A percentile compares a stretch with the other conserved stretches of the same genome.
Conservation (phyloP, 2,113 vertebrate genomes). For the Eptesicus fuscus region DNA sequence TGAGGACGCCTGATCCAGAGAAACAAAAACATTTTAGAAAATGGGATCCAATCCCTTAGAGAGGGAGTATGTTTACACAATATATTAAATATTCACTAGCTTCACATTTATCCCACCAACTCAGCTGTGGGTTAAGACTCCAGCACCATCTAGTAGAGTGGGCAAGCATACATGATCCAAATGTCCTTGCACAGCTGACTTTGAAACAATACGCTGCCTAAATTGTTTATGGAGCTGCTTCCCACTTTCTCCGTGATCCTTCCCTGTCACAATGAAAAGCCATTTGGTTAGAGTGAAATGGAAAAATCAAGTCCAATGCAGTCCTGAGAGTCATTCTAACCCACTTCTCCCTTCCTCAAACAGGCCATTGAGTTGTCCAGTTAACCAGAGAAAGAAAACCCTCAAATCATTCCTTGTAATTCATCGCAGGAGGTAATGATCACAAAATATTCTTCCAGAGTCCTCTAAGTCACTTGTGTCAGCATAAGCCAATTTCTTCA, state of each 20-base stretch:
- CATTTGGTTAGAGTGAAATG: neutral
- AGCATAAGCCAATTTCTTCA: neutral
- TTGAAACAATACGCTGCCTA: neutral
- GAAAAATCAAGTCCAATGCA: neutral
- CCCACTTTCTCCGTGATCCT: neutral
- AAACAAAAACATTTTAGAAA: neutral
- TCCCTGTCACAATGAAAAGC: neutral
- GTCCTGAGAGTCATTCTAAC: neutral
- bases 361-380: neutral
- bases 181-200: neutral
- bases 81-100: neutral
- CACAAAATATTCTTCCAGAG: neutral
- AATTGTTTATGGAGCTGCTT: neutral
- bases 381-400: neutral
- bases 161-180: neutral
- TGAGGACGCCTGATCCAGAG: neutral
- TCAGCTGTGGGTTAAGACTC: neutral
- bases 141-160: neutral
- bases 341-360: neutral
- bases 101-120: neutral
- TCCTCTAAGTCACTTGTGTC: neutral
- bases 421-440: neutral
- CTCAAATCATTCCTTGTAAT: neutral
- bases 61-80: neutral
- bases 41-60: neutral